Evolutionary conservation across 37 sponge, comb jelly and placozoan genomes (phyloP).

Genomic region (Tethya wilhelma): DNA sequence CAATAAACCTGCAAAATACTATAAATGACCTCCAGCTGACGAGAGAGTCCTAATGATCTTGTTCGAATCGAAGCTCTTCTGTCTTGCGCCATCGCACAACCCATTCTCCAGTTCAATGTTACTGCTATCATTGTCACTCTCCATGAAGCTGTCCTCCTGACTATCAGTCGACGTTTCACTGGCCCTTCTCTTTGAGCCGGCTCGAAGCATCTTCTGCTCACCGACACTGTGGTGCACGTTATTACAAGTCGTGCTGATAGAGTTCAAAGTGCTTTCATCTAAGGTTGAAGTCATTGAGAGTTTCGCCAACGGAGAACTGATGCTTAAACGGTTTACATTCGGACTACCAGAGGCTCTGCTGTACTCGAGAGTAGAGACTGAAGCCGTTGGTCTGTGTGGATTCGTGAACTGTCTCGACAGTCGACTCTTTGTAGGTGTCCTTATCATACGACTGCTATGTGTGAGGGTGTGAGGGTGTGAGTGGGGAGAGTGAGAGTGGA

Average conservation of each 20-base stretch:
- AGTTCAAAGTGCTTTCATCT: background rate
- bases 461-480: background rate
- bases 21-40: too few relatives aligned
- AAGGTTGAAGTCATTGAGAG: conserved; percentile 28
- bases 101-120: too few relatives aligned
- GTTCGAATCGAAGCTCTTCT: too few relatives aligned
- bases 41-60: too few relatives aligned
- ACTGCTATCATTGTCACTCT: conserved; percentile 8
- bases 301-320: conserved; percentile 21
- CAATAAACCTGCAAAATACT: too few relatives aligned
- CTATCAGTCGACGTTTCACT: conserved; percentile 31
- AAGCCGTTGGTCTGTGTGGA: too few relatives aligned
- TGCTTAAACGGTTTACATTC: background rate
- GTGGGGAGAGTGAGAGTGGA: background rate
- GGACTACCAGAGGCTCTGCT: background rate
- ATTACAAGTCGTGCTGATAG: too few relatives aligned
- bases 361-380: background rate
- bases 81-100: too few relatives aligned
- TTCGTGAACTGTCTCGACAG: too few relatives aligned
- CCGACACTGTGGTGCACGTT: background rate
- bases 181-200: conserved; percentile 1
- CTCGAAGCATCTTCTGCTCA: background rate
- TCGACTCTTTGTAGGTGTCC: too few relatives aligned
- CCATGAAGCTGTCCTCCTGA: conserved; percentile 35
- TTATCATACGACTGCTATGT: background rate